Evolutionary conservation across 2,113 vertebrate species (phyloP).

Genomic region (Bucco capensis): DNA sequence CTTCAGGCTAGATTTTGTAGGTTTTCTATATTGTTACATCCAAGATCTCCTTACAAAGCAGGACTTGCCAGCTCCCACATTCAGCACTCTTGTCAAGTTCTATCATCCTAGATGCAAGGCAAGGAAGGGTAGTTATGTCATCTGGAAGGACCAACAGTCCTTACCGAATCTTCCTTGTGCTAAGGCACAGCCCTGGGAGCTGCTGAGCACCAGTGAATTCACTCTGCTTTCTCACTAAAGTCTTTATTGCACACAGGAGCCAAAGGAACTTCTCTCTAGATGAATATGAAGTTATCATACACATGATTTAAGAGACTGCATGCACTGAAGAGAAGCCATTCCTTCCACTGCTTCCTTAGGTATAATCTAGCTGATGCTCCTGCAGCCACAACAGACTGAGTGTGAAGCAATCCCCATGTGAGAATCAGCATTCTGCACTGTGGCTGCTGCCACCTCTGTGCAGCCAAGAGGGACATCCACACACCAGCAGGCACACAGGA

Average conservation of each 20-base stretch:
- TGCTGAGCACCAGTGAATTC: neutral
- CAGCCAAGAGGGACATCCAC: neutral
- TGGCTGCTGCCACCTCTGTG: neutral
- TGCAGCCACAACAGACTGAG: neutral
- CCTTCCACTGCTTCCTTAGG: neutral
- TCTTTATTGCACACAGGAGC: neutral
- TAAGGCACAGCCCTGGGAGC: neutral
- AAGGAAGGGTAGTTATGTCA: neutral
- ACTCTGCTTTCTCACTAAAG: neutral
- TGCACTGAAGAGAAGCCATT: neutral
- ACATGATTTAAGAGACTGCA: neutral
- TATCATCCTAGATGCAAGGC: neutral
- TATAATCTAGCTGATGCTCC: neutral
- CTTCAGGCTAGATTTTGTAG: neutral
- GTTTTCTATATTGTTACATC: neutral
- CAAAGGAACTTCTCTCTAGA: neutral
- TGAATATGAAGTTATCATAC: neutral
- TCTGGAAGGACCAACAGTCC: neutral
- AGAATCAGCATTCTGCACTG: neutral
- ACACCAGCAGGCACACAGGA: neutral
- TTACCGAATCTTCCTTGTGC: neutral
- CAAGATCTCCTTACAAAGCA: neutral
- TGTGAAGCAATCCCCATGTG: neutral
- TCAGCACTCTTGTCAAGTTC: neutral
- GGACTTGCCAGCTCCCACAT: neutral